These are phyloP conservation scores for Scaeva pyrastri DNA, from an alignment of 2,888 invertebrate genomes.

Conservation along the genomic window DNA sequence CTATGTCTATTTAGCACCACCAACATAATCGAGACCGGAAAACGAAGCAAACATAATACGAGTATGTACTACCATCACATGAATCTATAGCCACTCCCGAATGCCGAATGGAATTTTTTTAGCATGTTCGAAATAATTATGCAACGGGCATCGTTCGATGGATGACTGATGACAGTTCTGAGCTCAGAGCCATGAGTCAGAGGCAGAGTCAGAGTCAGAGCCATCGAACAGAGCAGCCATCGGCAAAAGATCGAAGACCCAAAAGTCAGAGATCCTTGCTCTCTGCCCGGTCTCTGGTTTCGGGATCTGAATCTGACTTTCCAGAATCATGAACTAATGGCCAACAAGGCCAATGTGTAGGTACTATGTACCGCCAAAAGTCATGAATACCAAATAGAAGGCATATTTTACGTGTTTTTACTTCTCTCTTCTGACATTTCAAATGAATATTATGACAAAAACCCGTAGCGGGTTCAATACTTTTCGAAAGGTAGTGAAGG, in stretches of 20 bases:
- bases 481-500: background rate
- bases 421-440: conserved; percentile 25
- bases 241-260: conserved; percentile 19
- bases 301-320: conserved; percentile 2
- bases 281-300: too few relatives aligned
- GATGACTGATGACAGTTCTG: conserved; percentile 57
- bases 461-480: conserved; percentile 21
- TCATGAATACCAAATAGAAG: conserved; percentile 74
- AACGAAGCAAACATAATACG: conserved; percentile 18
- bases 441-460: conserved; percentile 49
- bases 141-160: conserved; percentile 63
- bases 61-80: background rate
- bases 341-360: background rate
- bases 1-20: conserved; percentile 72
- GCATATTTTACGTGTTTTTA: conserved; percentile 70
- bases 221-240: background rate
- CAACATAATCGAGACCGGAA: conserved; percentile 49
- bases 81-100: too few relatives aligned
- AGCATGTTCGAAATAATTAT: conserved; percentile 72
- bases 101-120: conserved; percentile 66
- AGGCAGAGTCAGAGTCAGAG: too few relatives aligned
- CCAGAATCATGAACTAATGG: background rate
- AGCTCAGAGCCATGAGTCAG: too few relatives aligned
- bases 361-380: conserved; percentile 29
- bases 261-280: conserved; percentile 3